Evolutionary conservation across 2,113 vertebrate genomes (phyloP), one percentile per base, ranked within the genome.

Genomic region (Serinus canaria): DNA sequence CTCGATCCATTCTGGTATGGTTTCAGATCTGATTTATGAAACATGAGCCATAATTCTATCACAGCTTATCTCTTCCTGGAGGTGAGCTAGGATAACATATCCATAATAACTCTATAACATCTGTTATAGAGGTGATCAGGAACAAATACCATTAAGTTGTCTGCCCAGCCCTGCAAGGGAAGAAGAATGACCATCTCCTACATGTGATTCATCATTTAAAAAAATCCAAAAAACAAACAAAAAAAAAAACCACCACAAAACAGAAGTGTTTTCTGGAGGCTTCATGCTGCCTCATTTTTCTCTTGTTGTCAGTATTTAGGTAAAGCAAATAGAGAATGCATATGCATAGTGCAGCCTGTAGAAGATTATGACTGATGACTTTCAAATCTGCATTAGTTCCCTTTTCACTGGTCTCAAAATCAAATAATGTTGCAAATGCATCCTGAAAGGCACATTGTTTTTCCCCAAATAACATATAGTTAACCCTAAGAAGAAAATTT

Each of bases 121-220:
- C 79, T 96, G 9, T 90, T 92, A 83, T 67, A 92, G 67, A n/a
- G 50, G 72, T 86, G 88, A 92, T 83, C 92, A 96, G 56, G 79
- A 83, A 50, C 35, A 78, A 90, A 94, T 69, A 60, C 47, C 41
- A 94, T 95, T 91, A 95, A 85, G 62, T 83, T 82, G 81, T 92
- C 79, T 66, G 28, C 70, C 68, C 41, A 53, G 50, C 49, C 58
- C 37, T 59, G 46, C 64, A 59, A 3, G n/a, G 83, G 31, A 91
- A 88, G 83, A 96, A 70, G 47, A 67, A 94, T 24, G 19, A 50
- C 49, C 59, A 69, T 83, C 85, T 90, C 33, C 50, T 85, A 20
- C 11, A 35, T 22, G 33, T 28, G 58, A 87, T 67, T 84, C 69
- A 75, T 67, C 53, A 69, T 3, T 0, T 9, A 11, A n/a, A 83